Conservation (phyloP, 2,888 invertebrate genomes). For the Tetheella fluctuosa region DNA sequence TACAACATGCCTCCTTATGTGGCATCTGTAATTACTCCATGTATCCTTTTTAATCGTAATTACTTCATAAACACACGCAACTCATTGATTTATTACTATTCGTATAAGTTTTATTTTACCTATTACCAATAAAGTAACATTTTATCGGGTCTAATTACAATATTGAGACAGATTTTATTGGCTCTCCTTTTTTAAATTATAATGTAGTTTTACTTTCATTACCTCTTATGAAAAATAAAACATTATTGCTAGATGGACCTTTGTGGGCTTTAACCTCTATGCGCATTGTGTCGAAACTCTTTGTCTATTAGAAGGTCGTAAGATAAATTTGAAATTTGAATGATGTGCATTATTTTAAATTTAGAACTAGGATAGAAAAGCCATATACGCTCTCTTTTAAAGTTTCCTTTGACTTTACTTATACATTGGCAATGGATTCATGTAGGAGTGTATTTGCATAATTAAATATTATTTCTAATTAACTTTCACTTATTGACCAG, state of each 20-base stretch:
- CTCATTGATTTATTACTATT: neutral
- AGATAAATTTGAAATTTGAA: no score
- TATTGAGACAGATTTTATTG: slow-evolving; percentile 7
- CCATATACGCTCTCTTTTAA: no score
- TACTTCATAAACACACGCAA: neutral
- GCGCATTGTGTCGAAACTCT: no score
- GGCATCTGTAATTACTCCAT: neutral
- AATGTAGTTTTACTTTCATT: slow-evolving; percentile 11
- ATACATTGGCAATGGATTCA: neutral
- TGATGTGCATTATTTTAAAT: no score
- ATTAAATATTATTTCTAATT: slow-evolving; percentile 59
- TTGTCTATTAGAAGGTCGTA: no score
- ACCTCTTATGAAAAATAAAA: no score
- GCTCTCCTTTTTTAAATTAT: slow-evolving; percentile 11
- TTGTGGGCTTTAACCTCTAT: no score
- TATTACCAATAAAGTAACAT: slow-evolving; percentile 3
- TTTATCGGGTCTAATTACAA: slow-evolving; percentile 9
- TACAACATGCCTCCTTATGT: neutral
- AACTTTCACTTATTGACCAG: slow-evolving; percentile 63
- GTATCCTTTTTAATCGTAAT: neutral
- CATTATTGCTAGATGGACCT: no score
- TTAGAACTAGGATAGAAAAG: no score
- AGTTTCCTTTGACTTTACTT: no score
- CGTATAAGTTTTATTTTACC: slow-evolving; percentile 8
- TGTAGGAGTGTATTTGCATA: slow-evolving; percentile 31